A percentile compares a stretch with the other conserved stretches of the same genome.
phyloP scores from a whole-genome alignment of 2,113 vertebrate species.

The Meriones unguiculatus region DNA sequence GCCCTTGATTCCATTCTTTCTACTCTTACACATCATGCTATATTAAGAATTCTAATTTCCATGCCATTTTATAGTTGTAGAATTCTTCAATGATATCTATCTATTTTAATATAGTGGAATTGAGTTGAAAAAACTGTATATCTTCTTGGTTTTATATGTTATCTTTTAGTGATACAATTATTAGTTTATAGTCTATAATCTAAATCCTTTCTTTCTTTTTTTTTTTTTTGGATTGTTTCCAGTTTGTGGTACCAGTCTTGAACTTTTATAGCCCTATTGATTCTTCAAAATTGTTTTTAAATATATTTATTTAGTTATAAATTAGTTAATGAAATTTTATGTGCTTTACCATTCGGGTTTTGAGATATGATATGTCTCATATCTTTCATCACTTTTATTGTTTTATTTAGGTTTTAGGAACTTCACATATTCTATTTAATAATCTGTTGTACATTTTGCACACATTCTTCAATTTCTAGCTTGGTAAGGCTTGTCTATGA shows the following conservation, averaged over 20 bases:
- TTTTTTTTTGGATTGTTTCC: neutral
- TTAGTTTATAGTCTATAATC: neutral
- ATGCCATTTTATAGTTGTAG: neutral
- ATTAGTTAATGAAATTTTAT: constrained; percentile 24
- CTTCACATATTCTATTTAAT: neutral
- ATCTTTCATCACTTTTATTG: neutral
- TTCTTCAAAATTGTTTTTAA: neutral
- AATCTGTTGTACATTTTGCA: neutral
- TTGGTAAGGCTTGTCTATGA: neutral
- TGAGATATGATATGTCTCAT: constrained; percentile 2
- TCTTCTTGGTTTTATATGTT: constrained; percentile 16
- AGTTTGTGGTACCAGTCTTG: neutral
- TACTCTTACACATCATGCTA: constrained; percentile 33
- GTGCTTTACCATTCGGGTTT: neutral
- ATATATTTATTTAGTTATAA: constrained; percentile 42
- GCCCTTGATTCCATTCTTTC: constrained; percentile 29
- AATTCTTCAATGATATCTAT: constrained; percentile 19
- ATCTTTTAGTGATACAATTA: neutral
- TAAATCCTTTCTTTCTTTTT: constrained; percentile 2
- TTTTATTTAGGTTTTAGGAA: neutral
- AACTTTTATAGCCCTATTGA: neutral
- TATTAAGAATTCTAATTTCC: neutral
- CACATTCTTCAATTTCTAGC: neutral
- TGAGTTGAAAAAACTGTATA: constrained; percentile 10
- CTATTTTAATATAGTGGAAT: neutral